phyloP scores from a whole-genome alignment of 2,113 vertebrate species.

The Chaetops frenatus region DNA sequence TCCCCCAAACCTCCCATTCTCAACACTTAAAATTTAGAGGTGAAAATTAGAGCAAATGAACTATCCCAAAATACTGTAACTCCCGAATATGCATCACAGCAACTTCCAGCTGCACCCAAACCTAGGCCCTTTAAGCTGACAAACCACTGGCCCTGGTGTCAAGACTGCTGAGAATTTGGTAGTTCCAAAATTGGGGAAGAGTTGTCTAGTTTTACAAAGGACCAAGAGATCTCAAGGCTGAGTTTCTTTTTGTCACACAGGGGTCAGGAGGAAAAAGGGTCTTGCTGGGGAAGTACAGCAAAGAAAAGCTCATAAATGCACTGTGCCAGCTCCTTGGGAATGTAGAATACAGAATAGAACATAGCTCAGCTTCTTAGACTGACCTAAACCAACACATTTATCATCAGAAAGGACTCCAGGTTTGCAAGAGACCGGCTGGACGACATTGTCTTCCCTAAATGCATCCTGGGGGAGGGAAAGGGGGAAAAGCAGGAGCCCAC shows the following conservation, averaged over 20 bases:
- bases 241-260: background rate
- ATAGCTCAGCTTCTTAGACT: background rate
- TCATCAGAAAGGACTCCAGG: background rate
- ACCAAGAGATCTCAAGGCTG: background rate
- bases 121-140: background rate
- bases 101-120: background rate
- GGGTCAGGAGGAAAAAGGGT: background rate
- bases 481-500: background rate
- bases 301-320: background rate
- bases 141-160: background rate
- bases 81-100: background rate
- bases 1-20: background rate
- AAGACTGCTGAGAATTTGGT: background rate
- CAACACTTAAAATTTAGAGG: background rate
- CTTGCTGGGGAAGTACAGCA: background rate
- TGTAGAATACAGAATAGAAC: fast-evolving
- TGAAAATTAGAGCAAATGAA: background rate
- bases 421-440: background rate
- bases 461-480: background rate
- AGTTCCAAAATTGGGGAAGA: background rate
- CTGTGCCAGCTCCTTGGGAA: background rate
- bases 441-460: background rate
- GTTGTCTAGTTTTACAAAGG: background rate
- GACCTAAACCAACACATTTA: background rate
- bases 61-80: background rate